Conservation (phyloP, 2,797 vertebrate genomes). For the Mormyrops attenuatus region DNA sequence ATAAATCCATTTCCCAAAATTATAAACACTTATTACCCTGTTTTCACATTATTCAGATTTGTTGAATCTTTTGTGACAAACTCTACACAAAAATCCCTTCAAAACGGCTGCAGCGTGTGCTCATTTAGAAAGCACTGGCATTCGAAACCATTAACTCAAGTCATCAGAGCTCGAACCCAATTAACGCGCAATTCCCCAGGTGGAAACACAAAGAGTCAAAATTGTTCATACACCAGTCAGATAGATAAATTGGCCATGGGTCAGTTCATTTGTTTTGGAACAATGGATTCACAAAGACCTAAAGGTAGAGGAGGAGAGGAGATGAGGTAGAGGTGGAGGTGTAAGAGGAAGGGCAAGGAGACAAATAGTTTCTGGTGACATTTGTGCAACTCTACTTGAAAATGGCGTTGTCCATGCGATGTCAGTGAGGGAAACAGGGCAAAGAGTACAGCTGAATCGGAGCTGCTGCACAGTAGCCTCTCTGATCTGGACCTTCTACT, state of each 20-base stretch:
- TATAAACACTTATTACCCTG: neutral
- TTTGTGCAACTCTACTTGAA: neutral
- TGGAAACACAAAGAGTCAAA: neutral
- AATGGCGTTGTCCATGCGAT: neutral
- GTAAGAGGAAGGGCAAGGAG: neutral
- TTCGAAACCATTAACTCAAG: neutral
- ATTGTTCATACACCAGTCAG: neutral
- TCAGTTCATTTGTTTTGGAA: neutral
- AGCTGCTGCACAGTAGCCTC: neutral
- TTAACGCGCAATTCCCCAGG: neutral
- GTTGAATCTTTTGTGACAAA: neutral
- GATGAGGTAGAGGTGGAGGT: neutral
- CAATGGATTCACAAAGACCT: neutral
- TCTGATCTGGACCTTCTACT: neutral
- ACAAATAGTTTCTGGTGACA: neutral
- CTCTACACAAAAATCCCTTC: neutral
- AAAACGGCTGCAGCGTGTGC: neutral
- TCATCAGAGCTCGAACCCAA: neutral
- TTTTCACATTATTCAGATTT: neutral
- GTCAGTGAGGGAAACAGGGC: neutral
- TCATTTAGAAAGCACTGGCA: neutral
- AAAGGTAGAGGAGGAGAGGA: neutral
- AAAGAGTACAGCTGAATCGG: neutral
- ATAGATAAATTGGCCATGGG: neutral
- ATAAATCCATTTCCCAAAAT: neutral